These are phyloP conservation scores for Pecten maximus DNA, from an alignment of 2,888 invertebrate species.

Conservation along the genomic window DNA sequence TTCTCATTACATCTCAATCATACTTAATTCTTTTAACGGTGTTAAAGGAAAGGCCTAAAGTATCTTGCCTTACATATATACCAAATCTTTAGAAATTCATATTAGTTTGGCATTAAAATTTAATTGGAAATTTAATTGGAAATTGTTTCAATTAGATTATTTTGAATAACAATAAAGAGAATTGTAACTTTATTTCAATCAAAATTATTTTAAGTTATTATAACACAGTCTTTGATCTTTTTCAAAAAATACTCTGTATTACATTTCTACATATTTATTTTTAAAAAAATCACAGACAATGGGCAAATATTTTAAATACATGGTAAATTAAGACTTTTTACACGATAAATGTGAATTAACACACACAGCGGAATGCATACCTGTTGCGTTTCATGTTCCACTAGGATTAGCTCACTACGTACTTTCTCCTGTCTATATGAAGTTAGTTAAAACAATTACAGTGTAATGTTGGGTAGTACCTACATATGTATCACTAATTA, in stretches of 20 bases:
- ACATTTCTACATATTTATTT: too few species aligned
- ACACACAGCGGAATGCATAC: neutral
- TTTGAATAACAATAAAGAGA: neutral
- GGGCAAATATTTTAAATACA: neutral
- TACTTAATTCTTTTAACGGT: neutral
- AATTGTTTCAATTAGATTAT: neutral
- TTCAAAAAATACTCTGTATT: too few species aligned
- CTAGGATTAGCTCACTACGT: neutral
- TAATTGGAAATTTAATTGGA: neutral
- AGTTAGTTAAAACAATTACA: slow-evolving; percentile 6
- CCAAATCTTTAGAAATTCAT: too few species aligned
- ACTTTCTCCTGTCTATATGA: neutral
- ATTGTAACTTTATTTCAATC: too few species aligned
- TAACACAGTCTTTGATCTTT: too few species aligned
- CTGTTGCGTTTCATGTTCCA: neutral
- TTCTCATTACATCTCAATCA: neutral
- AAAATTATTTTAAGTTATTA: too few species aligned
- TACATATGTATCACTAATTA: slow-evolving; percentile 4
- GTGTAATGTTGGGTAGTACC: slow-evolving; percentile 4
- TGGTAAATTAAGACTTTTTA: neutral
- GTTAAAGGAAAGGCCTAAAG: neutral
- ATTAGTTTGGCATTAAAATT: neutral
- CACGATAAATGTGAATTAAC: neutral
- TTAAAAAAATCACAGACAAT: too few species aligned
- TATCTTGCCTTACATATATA: neutral